Base-by-base conservation (phyloP, 2,888 invertebrate species). In the Therioaphis trifolii region DNA sequence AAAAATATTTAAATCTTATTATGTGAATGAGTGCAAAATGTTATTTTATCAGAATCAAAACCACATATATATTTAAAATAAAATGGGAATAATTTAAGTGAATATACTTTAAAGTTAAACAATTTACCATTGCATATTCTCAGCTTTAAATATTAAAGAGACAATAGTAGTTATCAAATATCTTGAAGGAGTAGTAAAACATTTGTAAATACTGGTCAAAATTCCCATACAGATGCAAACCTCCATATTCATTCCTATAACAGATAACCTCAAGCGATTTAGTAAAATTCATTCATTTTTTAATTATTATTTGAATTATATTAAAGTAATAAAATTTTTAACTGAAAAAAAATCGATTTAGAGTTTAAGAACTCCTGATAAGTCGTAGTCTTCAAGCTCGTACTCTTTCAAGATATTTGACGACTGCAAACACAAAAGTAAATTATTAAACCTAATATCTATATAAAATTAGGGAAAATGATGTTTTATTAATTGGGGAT, bases 351-450 rank as follows among this genome's bases (percentile, higher is more conserved):
- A 69, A 55, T n/a, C 9, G 35, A 78, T 77, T 66, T 66, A 18
- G 55, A 43, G n/a, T 49, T 78, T 55, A 55, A 78, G 69, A 78
- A 55, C 68, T 58, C 55, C 68, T 78, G 78, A 69, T 7, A n/a
- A 69, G 43, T 69, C 15, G 68, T 69, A 78, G 55, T 69, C 55
- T 78, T 78, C 43, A 69, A 69, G 78, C 68, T 78, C 43, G 55
- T 69, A 69, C 78, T 69, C 68, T 55, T 78, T 78, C 68, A 78
- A 78, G 68, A 78, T 78, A 78, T 78, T 78, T 78, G 68, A 78
- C 52, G 77, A 68, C 78, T 78, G 78, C 40, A 78, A 78, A 78
- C 68, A 78, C 55, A 78, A 78, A 78, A 78, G 66, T 77, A 77
- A 78, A 78, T 15, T 5, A 68, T 78, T 78, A 78, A 68, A 78